These are phyloP conservation scores for Nannoperca australis DNA, from an alignment of 2,797 vertebrate species.

Conservation along the genomic window DNA sequence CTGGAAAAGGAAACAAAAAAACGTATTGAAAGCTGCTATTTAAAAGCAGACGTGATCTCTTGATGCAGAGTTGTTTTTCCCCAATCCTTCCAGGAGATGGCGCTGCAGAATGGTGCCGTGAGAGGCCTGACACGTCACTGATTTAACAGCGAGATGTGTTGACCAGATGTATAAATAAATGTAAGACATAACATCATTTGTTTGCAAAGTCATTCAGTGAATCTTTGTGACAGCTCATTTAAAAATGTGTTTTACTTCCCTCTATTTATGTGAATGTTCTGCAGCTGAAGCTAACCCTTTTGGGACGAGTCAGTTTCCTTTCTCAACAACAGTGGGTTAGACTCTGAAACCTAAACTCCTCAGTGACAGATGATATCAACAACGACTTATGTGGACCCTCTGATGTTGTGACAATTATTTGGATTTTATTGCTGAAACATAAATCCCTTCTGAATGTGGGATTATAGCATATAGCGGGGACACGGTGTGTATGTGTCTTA, in stretches of 20 bases:
- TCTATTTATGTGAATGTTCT: constrained; percentile 60
- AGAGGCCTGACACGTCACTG: constrained; percentile 51
- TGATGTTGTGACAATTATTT: constrained; percentile 15
- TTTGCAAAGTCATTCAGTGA: constrained; percentile 57
- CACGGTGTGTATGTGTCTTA: constrained; percentile 79
- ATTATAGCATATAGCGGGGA: constrained; percentile 5
- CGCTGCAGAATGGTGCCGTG: constrained; percentile 44
- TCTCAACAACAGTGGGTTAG: constrained; percentile 24
- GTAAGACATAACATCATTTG: constrained; percentile 63
- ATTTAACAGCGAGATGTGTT: constrained; percentile 61
- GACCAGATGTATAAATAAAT: constrained; percentile 77
- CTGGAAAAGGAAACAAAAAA: constrained; percentile 67
- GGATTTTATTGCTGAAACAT: not conserved
- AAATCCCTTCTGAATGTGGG: constrained; percentile 21
- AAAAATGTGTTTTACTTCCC: constrained; percentile 41
- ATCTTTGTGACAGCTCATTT: constrained; percentile 58
- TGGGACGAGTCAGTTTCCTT: constrained; percentile 9
- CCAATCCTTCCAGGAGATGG: constrained; percentile 67
- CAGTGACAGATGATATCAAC: constrained; percentile 22
- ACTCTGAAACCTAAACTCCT: constrained; percentile 24
- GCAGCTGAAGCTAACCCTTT: constrained; percentile 43
- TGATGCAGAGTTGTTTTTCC: not conserved
- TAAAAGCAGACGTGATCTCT: not conserved
- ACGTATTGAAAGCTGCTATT: not conserved
- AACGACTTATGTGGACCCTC: not conserved